Conservation (phyloP, 2,113 vertebrate genomes). For the Drymodes brunneopygia region DNA sequence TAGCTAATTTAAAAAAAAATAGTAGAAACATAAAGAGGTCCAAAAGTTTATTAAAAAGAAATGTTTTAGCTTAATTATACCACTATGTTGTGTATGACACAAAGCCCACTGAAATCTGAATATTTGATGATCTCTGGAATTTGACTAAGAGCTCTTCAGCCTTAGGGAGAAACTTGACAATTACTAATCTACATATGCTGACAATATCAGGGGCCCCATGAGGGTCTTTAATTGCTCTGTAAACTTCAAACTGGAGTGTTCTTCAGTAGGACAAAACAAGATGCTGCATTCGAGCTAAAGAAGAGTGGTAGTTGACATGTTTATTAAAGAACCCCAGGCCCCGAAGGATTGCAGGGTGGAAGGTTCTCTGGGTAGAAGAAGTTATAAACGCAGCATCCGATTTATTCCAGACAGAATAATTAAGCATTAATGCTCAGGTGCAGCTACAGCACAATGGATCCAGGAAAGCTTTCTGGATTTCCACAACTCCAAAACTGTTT, state of each 20-base stretch:
- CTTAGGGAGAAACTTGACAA: slow-evolving; percentile 64
- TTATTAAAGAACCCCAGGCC: slow-evolving; percentile 68
- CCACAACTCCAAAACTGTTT: accelerated
- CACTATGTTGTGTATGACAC: slow-evolving; percentile 51
- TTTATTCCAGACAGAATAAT: slow-evolving; percentile 3
- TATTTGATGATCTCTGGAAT: slow-evolving; percentile 68
- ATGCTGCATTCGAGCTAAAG: slow-evolving; percentile 55
- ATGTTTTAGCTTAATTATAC: slow-evolving; percentile 69
- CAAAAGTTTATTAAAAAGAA: slow-evolving; percentile 57
- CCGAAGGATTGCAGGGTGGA: slow-evolving; percentile 14
- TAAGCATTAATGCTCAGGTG: not conserved
- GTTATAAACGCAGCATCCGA: not conserved
- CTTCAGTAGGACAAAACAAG: slow-evolving; percentile 69
- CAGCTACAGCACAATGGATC: accelerated
- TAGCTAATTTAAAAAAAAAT: slow-evolving; percentile 64
- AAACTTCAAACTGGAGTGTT: slow-evolving; percentile 75
- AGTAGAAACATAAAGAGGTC: slow-evolving; percentile 44
- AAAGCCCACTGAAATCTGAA: slow-evolving; percentile 68
- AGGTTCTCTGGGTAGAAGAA: slow-evolving; percentile 10
- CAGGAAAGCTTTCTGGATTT: not conserved
- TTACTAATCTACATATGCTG: slow-evolving; percentile 69
- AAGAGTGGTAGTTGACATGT: slow-evolving; percentile 67
- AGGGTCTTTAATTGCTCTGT: slow-evolving; percentile 74
- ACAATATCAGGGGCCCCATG: slow-evolving; percentile 64
- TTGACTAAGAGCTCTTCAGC: slow-evolving; percentile 65